A percentile compares a stretch with the other conserved stretches of the same genome.
phyloP scores from a whole-genome alignment of 2,888 invertebrate genomes.

The Syrphus vitripennis region DNA sequence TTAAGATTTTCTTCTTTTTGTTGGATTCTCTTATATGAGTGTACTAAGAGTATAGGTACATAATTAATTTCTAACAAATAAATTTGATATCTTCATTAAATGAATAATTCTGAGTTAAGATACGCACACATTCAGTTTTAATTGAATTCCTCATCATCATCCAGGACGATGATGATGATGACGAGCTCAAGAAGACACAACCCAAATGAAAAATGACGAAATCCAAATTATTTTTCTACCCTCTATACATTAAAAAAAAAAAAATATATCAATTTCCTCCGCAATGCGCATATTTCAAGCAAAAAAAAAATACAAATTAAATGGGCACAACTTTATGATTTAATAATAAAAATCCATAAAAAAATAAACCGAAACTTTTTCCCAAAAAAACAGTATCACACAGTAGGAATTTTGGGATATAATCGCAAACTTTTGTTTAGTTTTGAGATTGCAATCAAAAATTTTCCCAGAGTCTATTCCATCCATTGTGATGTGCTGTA shows the following conservation, averaged over 20 bases:
- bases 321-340: slow-evolving; percentile 64
- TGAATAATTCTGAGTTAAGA: neutral
- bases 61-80: slow-evolving; percentile 48
- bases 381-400: neutral
- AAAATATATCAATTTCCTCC: slow-evolving; percentile 59
- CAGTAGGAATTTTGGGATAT: slow-evolving; percentile 26
- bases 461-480: slow-evolving; percentile 25
- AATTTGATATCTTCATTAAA: slow-evolving; percentile 67
- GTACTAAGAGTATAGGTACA: too few species aligned
- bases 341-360: slow-evolving; percentile 56
- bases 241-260: neutral
- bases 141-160: slow-evolving; percentile 57
- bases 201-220: neutral
- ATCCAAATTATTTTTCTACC: neutral
- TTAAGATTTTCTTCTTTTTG: slow-evolving; percentile 2
- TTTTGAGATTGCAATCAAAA: slow-evolving; percentile 70
- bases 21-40: slow-evolving; percentile 4
- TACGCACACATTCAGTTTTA: slow-evolving; percentile 22
- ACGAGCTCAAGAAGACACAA: neutral
- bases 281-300: slow-evolving; percentile 45
- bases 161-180: neutral
- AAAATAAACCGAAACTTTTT: slow-evolving; percentile 2
- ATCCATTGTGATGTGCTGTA: neutral
- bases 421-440: slow-evolving; percentile 68
- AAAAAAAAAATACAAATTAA: slow-evolving; percentile 29